phyloP scores from a whole-genome alignment of 2,113 vertebrate species.

The Malurus melanocephalus region DNA sequence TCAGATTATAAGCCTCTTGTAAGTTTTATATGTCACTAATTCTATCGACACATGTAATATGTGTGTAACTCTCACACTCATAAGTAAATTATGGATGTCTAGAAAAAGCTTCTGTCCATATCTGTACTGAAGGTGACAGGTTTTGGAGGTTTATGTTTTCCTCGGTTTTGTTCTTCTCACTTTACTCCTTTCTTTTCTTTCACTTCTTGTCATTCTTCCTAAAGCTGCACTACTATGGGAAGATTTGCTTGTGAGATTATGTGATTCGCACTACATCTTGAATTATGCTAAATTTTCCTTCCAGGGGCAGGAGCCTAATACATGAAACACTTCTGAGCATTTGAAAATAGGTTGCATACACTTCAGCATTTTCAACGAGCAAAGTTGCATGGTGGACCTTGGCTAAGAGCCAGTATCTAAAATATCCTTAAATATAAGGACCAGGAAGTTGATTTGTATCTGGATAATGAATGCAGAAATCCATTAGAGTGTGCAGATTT shows the following conservation, averaged over 20 bases:
- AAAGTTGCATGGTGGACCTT: slow-evolving; percentile 12
- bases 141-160: neutral
- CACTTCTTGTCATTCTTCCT: neutral
- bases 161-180: fast-evolving
- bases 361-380: neutral
- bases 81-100: neutral
- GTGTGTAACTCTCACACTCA: neutral
- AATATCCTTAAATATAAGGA: slow-evolving; percentile 53
- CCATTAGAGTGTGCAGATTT: slow-evolving; percentile 62
- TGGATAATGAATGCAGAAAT: slow-evolving; percentile 61
- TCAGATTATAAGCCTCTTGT: neutral
- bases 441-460: slow-evolving; percentile 63
- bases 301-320: neutral
- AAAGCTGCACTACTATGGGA: neutral
- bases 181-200: neutral
- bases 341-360: neutral
- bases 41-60: neutral
- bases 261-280: neutral
- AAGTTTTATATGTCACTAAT: neutral
- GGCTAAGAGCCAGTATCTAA: slow-evolving; percentile 48
- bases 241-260: neutral
- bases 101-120: neutral
- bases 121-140: neutral
- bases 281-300: neutral
- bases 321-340: neutral